Evolutionary conservation across 2,797 vertebrate genomes (phyloP), one percentile per base, ranked within the genome.

Genomic region (Hybognathus amarus): DNA sequence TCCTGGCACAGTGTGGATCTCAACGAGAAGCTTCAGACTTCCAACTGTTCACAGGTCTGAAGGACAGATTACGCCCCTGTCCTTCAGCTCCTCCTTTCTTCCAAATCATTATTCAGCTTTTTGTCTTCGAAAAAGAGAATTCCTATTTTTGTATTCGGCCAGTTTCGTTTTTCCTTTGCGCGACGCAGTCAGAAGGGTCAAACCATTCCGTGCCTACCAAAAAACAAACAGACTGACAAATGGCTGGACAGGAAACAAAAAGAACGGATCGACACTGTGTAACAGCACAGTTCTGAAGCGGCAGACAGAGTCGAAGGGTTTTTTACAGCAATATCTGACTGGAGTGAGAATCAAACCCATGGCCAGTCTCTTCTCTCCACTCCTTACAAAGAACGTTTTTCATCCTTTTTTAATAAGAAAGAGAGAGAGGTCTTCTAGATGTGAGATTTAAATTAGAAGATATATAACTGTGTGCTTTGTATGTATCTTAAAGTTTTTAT

Each of bases 151-250:
- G 83, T 94, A 94, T 93, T 92, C 83, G 90, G 93, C 92, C 93
- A 93, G 92, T 94, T 91, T 93, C 91, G 93, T 93, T 82, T 87
- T 92, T 92, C 45, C 74, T 87, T 83, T 76, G 50, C 33, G 50
- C 91, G 85, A 73, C 88, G 90, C 85, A 24, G 91, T 94, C 87
- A 90, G 20, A 88, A 93, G 90, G 92, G 93, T 91, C 90, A 93
- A 94, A 93, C 95, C 96, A 88, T 96, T 96, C 94, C 95, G 95
- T 96, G 95, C 96, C 96, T 96, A 94, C 89, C 91, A 91, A 91
- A 83, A 91, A 33, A 82, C 22, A 54, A 68, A 85, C 69, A 75
- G 70, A n/a, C 75, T 56, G 77, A 86, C 73, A 54, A 82, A 45
- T 73, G 50, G 71, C 69, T 56, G 67, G 71, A 87, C 52, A 64